phyloP scores from a whole-genome alignment of 2,888 invertebrate species.

The Diadegma fenestrale region DNA sequence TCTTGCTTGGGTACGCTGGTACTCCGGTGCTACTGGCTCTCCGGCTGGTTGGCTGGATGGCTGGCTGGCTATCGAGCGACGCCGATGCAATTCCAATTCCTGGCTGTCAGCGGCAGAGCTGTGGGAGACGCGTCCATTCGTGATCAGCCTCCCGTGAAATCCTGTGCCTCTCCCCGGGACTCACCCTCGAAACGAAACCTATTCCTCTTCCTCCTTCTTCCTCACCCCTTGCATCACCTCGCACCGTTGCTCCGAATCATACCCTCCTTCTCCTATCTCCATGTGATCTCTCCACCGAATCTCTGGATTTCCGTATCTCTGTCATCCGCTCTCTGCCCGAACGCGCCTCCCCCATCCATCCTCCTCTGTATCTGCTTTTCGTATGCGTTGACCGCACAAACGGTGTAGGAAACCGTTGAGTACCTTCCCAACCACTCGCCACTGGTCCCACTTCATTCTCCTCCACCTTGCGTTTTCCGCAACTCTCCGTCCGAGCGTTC shows the following conservation, averaged over 20 bases:
- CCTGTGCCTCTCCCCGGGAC: constrained; percentile 80
- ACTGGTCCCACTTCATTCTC: constrained; percentile 2
- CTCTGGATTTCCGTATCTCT: constrained; percentile 56
- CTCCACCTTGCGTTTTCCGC: constrained; percentile 4
- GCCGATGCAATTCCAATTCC: constrained; percentile 85
- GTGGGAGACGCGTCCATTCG: constrained; percentile 85
- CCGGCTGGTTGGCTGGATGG: constrained; percentile 74
- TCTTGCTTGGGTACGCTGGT: constrained; percentile 60
- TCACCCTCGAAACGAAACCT: constrained; percentile 68
- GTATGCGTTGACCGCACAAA: constrained; percentile 56
- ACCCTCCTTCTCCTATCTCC: constrained; percentile 61
- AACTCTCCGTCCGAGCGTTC: constrained; percentile 43
- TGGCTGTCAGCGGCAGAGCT: constrained; percentile 85
- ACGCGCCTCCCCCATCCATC: constrained; percentile 32
- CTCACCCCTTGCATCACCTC: constrained; percentile 70
- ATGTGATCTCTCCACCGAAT: constrained; percentile 60
- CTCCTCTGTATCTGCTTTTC: constrained; percentile 50
- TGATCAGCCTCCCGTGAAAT: constrained; percentile 84
- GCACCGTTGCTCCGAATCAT: constrained; percentile 59
- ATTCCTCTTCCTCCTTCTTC: constrained; percentile 65
- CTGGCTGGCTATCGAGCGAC: constrained; percentile 84
- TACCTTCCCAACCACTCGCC: constrained; percentile 51
- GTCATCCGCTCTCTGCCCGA: constrained; percentile 55
- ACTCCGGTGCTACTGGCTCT: constrained; percentile 43
- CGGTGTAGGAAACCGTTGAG: constrained; percentile 54